Evolutionary conservation across 2,113 vertebrate genomes (phyloP), one percentile per base, ranked within the genome.

Genomic region (Solea solea): DNA sequence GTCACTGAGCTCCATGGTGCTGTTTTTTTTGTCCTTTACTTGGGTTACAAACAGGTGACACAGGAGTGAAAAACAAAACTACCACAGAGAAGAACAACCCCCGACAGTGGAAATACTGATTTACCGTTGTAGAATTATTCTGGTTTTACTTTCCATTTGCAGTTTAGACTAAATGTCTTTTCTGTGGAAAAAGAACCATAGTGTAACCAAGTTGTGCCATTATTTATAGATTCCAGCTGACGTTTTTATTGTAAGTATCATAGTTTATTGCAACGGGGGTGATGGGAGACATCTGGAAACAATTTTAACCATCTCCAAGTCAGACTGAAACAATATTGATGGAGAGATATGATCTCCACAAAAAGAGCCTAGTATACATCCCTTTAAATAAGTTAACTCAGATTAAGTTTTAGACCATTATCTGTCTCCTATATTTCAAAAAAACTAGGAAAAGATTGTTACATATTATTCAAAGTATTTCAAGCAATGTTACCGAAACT

Each of bases 271-370:
- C 52, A 74, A 73, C 21, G 57, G 8, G 42, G 34, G 39, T 58
- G 59, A 84, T n/a, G 40, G 61, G 67, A 75, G 65, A 76, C 55
- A 78, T 74, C 76, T 74, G 14, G 71, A 80, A 67, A 82, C 70
- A 82, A 75, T 64, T 86, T 63, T 45, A 49, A 9, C 64, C 28
- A 9, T 66, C 1, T 15, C 46, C 50, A 58, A 58, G 72, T 84
- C 65, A 80, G 60, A 72, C 52, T 72, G 44, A 78, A 78, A 83
- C 67, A 78, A 69, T 80, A 69, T 80, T 72, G 54, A 74, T 69
- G 50, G 55, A 48, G 65, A 64, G 72, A 82, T 59, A 64, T 48
- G 21, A 68, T 72, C 21, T 74, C 58, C 68, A 10, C 50, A 10
- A 25, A 46, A 53, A 49, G 34, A 65, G 55, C 67, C 64, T 44